Conservation (phyloP, 2,888 invertebrate species). For the Andrena camellia region DNA sequence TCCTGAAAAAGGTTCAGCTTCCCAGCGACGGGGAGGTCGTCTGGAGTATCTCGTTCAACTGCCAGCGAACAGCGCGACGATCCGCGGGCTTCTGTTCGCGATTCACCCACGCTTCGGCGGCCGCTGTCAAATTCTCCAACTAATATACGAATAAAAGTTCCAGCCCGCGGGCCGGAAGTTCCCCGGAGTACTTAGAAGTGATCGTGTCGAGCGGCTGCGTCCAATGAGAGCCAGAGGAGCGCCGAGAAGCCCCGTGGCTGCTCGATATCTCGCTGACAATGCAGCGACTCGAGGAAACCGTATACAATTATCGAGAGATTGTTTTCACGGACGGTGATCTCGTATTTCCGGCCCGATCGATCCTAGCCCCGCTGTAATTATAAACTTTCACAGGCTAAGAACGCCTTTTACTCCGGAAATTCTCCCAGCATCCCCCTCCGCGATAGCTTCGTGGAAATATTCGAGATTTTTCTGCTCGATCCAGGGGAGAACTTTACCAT, state of each 20-base stretch:
- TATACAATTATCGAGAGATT: constrained; percentile 68
- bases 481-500: constrained; percentile 34
- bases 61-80: neutral
- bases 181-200: constrained; percentile 73
- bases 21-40: neutral
- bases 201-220: constrained; percentile 60
- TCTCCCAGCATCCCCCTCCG: neutral
- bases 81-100: neutral
- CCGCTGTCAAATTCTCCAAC: constrained; percentile 8
- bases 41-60: neutral
- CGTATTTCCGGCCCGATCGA: constrained; percentile 50
- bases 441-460: constrained; percentile 27
- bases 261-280: constrained; percentile 42
- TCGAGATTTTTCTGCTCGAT: constrained; percentile 31
- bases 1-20: neutral
- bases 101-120: constrained; percentile 7
- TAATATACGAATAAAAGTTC: constrained; percentile 63
- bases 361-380: constrained; percentile 52
- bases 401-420: constrained; percentile 10
- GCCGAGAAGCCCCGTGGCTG: constrained; percentile 62
- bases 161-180: constrained; percentile 72
- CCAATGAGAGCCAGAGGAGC: constrained; percentile 30
- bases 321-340: constrained; percentile 56
- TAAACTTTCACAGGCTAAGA: constrained; percentile 43
- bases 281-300: constrained; percentile 59